Conservation (phyloP, 2,797 vertebrate species). For the Taenioides sp. region DNA sequence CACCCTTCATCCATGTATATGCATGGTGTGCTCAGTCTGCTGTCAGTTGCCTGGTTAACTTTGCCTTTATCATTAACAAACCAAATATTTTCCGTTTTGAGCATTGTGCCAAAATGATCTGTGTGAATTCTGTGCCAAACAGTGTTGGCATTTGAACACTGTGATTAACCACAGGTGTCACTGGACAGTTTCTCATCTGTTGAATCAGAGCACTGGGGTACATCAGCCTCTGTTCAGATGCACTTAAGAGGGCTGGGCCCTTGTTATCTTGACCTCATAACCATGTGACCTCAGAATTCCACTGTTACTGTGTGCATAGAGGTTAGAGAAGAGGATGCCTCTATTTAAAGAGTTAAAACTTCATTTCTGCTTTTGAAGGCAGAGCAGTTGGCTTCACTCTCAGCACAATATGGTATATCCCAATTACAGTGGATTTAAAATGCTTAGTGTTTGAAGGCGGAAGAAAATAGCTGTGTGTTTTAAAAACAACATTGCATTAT, state of each 20-base stretch:
- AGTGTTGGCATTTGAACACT: conserved; percentile 56
- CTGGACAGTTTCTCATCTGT: conserved; percentile 61
- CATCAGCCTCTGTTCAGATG: conserved; percentile 60
- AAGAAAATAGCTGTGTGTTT: conserved; percentile 22
- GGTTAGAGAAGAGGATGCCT: conserved; percentile 37
- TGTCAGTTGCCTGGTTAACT: conserved; percentile 56
- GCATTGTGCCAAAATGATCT: conserved; percentile 72
- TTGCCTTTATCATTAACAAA: conserved; percentile 62
- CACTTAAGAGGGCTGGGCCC: conserved; percentile 71
- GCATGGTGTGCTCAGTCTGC: conserved; percentile 39
- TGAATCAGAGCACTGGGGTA: conserved; percentile 41
- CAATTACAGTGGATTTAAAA: conserved; percentile 34
- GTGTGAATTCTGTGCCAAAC: conserved; percentile 72
- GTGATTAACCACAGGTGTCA: conserved; percentile 50
- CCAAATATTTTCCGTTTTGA: conserved; percentile 61
- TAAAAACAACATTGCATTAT: conserved; percentile 27
- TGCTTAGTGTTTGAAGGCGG: conserved; percentile 25
- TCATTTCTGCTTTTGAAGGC: conserved; percentile 45
- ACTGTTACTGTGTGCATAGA: conserved; percentile 44
- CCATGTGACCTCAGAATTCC: conserved; percentile 44
- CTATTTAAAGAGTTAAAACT: conserved; percentile 40
- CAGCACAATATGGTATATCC: conserved; percentile 52
- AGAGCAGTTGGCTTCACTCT: conserved; percentile 48
- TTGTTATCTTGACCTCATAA: conserved; percentile 59
- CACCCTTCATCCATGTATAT: conserved; percentile 29